Evolutionary conservation across 2,113 vertebrate genomes (phyloP), one percentile per base, ranked within the genome.

Genomic region (Dascyllus trimaculatus): DNA sequence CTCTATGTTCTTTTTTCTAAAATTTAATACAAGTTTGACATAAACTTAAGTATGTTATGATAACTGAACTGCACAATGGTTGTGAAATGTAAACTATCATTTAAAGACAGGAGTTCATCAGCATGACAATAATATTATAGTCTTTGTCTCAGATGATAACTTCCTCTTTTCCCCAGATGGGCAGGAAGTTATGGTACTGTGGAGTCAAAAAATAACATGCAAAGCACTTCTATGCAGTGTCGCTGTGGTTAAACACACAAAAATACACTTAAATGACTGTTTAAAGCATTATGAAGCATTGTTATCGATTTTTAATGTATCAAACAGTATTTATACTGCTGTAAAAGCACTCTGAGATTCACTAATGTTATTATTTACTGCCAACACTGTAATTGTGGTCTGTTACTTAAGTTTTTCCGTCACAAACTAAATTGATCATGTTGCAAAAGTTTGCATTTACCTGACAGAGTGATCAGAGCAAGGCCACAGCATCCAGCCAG

Each of bases 161-260:
- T 95, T 95, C 95, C 95, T 91, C 92, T 93, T 95, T 87, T 43
- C 46, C 60, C 82, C 94, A 95, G 95, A 90, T 95, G 92, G 85
- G 25, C 93, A 93, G 93, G 91, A 93, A 93, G 84, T 90, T 58
- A 65, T 66, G 77, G 74, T 81, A 66, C 61, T 60, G 71, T 65
- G 22, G 60, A 67, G 64, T 75, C 82, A 88, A 89, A 85, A n/a
- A 91, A 93, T 88, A 92, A 71, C 85, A 92, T 93, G 87, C 88
- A 90, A 94, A 92, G 68, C 72, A 80, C 52, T 13, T 52, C 21
- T 59, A 35, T 69, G 57, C 45, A 78, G 57, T 43, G 11, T 62
- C 65, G 17, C 49, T 53, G 22, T 22, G 26, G 29, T 67, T 69
- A 54, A 72, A 66, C 53, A 74, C 11, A 26, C 52, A 26, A 67